These are phyloP conservation scores for Enteromius anoplus DNA, from an alignment of 2,797 vertebrate species.

Conservation along the genomic window DNA sequence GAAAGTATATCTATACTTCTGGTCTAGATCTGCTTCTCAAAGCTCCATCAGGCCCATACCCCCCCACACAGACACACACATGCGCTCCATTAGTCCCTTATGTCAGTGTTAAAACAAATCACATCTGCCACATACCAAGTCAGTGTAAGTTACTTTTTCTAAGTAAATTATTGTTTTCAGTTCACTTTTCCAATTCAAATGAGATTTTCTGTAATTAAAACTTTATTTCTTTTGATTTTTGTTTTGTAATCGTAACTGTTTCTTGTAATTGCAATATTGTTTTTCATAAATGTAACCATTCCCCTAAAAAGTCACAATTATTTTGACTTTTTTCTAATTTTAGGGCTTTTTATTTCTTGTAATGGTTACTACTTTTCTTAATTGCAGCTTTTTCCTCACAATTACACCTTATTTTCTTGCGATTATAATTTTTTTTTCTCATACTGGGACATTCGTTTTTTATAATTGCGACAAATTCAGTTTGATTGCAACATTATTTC, in stretches of 20 bases:
- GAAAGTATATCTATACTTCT: conserved; percentile 52
- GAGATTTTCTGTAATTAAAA: background rate
- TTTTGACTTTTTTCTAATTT: background rate
- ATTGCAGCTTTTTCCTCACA: background rate
- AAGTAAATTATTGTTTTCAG: background rate
- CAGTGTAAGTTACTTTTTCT: conserved; percentile 9
- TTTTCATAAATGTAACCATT: too few species aligned
- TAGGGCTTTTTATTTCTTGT: background rate
- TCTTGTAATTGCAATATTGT: background rate
- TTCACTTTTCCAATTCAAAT: background rate
- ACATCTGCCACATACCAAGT: conserved; percentile 2
- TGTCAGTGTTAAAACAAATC: conserved; percentile 7
- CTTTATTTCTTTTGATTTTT: background rate
- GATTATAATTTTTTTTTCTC: too few species aligned
- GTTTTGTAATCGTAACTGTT: background rate
- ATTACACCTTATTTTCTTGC: too few species aligned
- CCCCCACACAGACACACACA: conserved; percentile 7
- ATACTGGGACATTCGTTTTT: background rate
- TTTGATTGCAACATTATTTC: background rate
- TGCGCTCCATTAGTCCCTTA: conserved; percentile 1
- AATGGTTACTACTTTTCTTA: background rate
- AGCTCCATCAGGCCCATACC: conserved; percentile 34
- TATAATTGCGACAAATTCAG: background rate
- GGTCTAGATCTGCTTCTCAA: conserved; percentile 56
- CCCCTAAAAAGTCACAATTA: too few species aligned